Conservation (phyloP, 2,888 invertebrate species). For the Diabrotica balteata region DNA sequence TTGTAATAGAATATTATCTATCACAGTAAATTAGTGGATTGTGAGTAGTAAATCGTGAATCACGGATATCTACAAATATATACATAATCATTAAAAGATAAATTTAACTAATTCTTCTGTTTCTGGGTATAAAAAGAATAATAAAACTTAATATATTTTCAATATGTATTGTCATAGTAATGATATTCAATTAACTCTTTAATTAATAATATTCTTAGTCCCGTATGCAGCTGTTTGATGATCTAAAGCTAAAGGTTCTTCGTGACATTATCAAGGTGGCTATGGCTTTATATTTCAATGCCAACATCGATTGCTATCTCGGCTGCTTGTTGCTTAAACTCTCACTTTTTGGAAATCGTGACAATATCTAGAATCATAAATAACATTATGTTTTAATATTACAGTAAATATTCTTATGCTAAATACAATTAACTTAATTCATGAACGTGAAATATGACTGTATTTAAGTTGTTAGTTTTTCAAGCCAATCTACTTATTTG, state of each 20-base stretch:
- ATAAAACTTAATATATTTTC: conserved; percentile 28
- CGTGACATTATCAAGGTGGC: conserved; percentile 51
- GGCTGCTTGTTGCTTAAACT: conserved; percentile 33
- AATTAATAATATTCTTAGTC: conserved; percentile 36
- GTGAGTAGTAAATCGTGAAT: conserved; percentile 32
- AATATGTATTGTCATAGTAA: conserved; percentile 34
- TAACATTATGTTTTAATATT: conserved; percentile 32
- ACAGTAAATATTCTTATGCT: conserved; percentile 30
- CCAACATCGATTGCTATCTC: conserved; percentile 41
- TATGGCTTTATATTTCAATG: conserved; percentile 45
- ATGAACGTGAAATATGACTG: conserved; percentile 35
- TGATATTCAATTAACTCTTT: conserved; percentile 31
- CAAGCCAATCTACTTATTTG: conserved; percentile 4
- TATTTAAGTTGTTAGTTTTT: conserved; percentile 23
- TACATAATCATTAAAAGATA: conserved; percentile 25
- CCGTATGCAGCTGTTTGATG: conserved; percentile 42
- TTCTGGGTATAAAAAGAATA: conserved; percentile 12
- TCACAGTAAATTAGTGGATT: conserved; percentile 23
- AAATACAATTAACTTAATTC: conserved; percentile 35
- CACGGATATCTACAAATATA: conserved; percentile 35
- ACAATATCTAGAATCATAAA: conserved; percentile 33
- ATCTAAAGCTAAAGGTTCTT: conserved; percentile 45
- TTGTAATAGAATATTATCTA: conserved; percentile 24
- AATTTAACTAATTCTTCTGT: conserved; percentile 23
- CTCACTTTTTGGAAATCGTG: conserved; percentile 47